These are phyloP conservation scores for Drosophila rellima DNA, from an alignment of 2,888 invertebrate genomes.

Conservation along the genomic window DNA sequence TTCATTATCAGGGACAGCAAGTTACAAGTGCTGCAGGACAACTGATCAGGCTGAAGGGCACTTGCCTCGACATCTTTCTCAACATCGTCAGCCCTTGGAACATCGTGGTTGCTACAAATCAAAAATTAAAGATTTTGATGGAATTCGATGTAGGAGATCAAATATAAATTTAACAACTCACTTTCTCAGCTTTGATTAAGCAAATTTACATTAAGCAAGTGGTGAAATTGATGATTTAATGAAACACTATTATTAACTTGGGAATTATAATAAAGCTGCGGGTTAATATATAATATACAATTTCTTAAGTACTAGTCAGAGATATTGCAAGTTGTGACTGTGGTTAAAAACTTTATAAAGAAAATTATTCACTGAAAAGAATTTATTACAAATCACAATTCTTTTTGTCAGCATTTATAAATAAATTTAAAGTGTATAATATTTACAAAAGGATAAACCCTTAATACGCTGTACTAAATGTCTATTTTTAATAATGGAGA, in stretches of 20 bases:
- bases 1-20: background rate
- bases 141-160: background rate
- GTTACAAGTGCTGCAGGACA: slow-evolving; percentile 32
- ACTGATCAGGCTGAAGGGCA: slow-evolving; percentile 11
- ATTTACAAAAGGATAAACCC: no score
- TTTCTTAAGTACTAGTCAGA: background rate
- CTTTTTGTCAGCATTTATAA: background rate
- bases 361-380: background rate
- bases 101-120: background rate
- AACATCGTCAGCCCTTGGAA: background rate
- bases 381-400: background rate
- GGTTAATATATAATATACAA: background rate
- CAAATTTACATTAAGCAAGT: no score
- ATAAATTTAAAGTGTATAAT: background rate
- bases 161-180: no score
- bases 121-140: background rate
- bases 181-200: no score
- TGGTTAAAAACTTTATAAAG: background rate
- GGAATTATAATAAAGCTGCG: background rate
- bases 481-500: no score
- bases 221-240: background rate
- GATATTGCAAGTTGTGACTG: background rate
- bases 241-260: background rate
- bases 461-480: no score
- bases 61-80: background rate